A percentile compares a stretch with the other conserved stretches of the same genome.
Evolutionary conservation across 2,888 invertebrate species (phyloP).

Genomic region (Hypsopygia costalis): DNA sequence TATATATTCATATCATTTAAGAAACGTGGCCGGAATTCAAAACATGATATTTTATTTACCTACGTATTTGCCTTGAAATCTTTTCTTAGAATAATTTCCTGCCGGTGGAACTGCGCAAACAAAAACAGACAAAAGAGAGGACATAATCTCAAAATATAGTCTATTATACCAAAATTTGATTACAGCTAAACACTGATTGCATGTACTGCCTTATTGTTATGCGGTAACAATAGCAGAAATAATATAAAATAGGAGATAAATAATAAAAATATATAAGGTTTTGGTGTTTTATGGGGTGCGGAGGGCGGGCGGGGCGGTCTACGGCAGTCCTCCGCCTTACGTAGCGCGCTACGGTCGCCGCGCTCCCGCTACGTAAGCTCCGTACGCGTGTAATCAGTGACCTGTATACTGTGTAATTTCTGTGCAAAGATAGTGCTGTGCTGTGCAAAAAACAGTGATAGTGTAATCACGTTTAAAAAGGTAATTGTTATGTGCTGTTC

Average conservation of each 20-base stretch:
- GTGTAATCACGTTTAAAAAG: slow-evolving; percentile 4
- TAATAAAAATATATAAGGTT: slow-evolving; percentile 24
- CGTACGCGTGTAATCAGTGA: slow-evolving; percentile 4
- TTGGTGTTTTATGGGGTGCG: slow-evolving; percentile 31
- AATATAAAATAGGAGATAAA: slow-evolving; percentile 24
- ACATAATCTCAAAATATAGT: not conserved
- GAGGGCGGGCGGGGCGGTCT: slow-evolving; percentile 55
- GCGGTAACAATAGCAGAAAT: slow-evolving; percentile 7
- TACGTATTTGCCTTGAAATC: too few species aligned
- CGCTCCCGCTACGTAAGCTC: slow-evolving; percentile 27
- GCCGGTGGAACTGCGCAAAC: not conserved
- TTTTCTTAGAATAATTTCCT: not conserved
- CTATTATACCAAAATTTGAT: slow-evolving; percentile 1
- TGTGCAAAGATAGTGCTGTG: slow-evolving; percentile 17
- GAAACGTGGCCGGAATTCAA: too few species aligned
- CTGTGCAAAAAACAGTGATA: slow-evolving; percentile 15
- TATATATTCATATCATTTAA: too few species aligned
- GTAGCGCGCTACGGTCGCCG: slow-evolving; percentile 66
- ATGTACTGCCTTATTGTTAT: slow-evolving; percentile 9
- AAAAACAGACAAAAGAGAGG: not conserved
- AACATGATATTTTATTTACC: too few species aligned
- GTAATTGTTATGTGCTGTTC: slow-evolving; percentile 2
- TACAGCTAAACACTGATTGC: slow-evolving; percentile 4
- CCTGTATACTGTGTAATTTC: slow-evolving; percentile 7
- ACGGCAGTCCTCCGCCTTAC: slow-evolving; percentile 69